A percentile compares a stretch with the other conserved stretches of the same genome.
These are phyloP conservation scores for Aleiodes testaceus DNA, from an alignment of 2,888 invertebrate genomes.

Conservation along the genomic window DNA sequence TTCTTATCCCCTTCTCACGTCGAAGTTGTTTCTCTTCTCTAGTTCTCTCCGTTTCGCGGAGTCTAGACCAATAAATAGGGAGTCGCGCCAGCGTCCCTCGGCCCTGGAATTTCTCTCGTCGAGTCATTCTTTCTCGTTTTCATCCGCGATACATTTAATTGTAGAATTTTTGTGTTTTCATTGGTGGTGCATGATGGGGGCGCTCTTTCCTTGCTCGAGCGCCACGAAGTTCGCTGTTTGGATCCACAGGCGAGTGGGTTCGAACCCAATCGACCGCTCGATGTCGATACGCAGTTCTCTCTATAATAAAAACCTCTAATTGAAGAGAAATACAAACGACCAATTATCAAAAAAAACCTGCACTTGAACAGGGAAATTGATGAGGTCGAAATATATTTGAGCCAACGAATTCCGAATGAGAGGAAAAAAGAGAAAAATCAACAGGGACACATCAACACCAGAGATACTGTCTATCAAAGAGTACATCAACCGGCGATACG, in stretches of 20 bases:
- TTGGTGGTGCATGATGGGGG: too few relatives aligned
- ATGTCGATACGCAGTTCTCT: too few relatives aligned
- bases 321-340: too few relatives aligned
- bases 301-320: too few relatives aligned
- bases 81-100: conserved; percentile 39
- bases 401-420: not conserved
- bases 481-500: conserved; percentile 11
- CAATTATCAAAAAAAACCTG: too few relatives aligned
- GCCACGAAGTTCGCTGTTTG: too few relatives aligned
- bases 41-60: conserved; percentile 26
- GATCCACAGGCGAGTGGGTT: too few relatives aligned
- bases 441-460: conserved; percentile 18
- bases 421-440: conserved; percentile 5
- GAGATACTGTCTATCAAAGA: conserved; percentile 22
- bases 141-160: conserved; percentile 7
- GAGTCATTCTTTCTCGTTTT: conserved; percentile 21
- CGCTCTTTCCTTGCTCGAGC: too few relatives aligned
- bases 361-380: not conserved
- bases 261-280: too few relatives aligned
- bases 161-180: not conserved
- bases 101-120: conserved; percentile 40
- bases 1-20: conserved; percentile 30
- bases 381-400: not conserved
- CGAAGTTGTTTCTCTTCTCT: conserved; percentile 35
- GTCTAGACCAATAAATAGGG: conserved; percentile 47